Evolutionary conservation across 2,888 invertebrate species (phyloP), one percentile per base, ranked within the genome.

Genomic region (Drosophila incognita): DNA sequence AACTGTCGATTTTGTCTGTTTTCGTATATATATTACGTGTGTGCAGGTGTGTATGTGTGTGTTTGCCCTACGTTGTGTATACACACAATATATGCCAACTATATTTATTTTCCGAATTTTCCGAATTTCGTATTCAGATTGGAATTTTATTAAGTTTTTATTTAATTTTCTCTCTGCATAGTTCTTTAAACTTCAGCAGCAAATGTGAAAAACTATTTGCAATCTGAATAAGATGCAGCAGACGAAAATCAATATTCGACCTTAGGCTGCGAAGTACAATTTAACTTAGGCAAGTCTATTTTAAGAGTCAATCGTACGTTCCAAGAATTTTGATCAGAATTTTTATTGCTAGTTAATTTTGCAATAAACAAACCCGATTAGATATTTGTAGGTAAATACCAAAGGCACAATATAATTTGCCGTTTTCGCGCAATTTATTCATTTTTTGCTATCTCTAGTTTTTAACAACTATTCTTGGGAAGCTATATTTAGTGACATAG

Each of bases 131-230:
- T 31, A 51, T 51, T 51, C 59, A 59, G 51, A 51, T 21, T 52
- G 42, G 38, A 68, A 33, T 63, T 63, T 69, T 27, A 54, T 63
- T 11, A 66, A 74, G 31, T 61, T 5, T 42, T 42, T 2, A n/a
- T 10, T n/a, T 11, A 21, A 5, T 73, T 42, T 35, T 24, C n/a
- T 11, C 46, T 6, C 21, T 1, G 53, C 68, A 69, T 58, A 73
- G 60, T 52, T 74, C 10, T 6, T 53, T 53, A 0, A 60, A 68
- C 59, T 72, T 66, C 8, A 21, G 24, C 33, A 60, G 27, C 13
- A 15, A 21, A 42, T 33, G 54, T 33, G 11, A 33, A n/a, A 18
- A 64, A 57, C 64, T 58, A 33, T 59, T 59, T 59, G 49, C 29
- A 40, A 54, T 53, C 15, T 38, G 4, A 21, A 24, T 29, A 2